Base-by-base conservation (phyloP, 2,113 vertebrate species). In the Mugil cephalus region DNA sequence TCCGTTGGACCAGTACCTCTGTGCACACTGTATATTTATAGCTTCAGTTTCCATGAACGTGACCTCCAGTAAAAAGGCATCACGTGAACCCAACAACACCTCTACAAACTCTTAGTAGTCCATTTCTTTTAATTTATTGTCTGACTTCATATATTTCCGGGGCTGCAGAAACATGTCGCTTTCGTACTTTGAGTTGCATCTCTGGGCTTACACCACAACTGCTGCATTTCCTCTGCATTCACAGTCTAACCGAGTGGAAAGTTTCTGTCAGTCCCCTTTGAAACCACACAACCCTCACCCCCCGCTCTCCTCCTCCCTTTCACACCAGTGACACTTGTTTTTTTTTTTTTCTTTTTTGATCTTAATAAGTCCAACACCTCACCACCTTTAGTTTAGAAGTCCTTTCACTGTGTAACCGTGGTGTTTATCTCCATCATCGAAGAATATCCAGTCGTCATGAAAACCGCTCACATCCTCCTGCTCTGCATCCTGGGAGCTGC, bases 401-500 rank as follows among this genome's bases (percentile, higher is more conserved):
- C 0, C 13, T 0, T 13, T 45, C 0, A 1, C 47, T 48, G 58
- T 7, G 1, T 66, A 50, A 42, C 8, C n/a, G 21, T 17, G 8
- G 4, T 34, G 19, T 8, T 42, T 0, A 75, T 67, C 62, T 43
- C 3, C 13, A 4, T 47, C 64, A 0, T 47, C 67, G 6, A 51
- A 17, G 36, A 18, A 47, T 8, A 59, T 14, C 15, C 0, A 36
- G 42, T 39, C 89, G 63, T 7, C 74, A 92, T 92, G 91, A 78
- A 13, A 14, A 52, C 63, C 40, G 1, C 7, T n/a, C 36, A 34
- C n/a, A 5, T 88, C 74, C 52, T 90, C 2, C 80, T 91, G 62
- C 55, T 91, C 2, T 80, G 86, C 53, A 12, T 91, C 69, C 53
- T 93, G 65, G 88, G 66, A 17, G 63, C 70, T 5, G 61, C 52